Conservation (phyloP, 1,140 invertebrate genomes). For the Brachionus manjavacas region DNA sequence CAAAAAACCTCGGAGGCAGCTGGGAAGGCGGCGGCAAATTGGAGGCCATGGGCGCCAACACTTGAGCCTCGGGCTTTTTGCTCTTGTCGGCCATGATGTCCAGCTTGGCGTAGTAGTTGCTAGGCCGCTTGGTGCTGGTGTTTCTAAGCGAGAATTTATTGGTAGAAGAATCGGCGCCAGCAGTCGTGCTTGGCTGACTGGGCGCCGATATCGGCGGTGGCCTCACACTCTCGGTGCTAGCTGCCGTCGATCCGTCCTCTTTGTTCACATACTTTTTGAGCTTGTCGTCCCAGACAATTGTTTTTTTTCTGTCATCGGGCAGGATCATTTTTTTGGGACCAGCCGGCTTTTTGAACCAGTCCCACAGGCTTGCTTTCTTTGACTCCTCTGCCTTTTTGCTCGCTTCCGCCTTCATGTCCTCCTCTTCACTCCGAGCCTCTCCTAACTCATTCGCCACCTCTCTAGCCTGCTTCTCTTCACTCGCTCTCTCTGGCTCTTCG, state of each 20-base stretch:
- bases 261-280: conserved; percentile 37
- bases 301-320: conserved; percentile 35
- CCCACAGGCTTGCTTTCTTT: not conserved
- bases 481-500: not conserved
- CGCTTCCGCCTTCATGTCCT: not conserved
- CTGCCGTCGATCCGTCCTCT: not conserved
- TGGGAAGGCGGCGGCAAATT: conserved; percentile 38
- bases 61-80: not conserved
- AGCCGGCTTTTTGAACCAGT: conserved; percentile 12
- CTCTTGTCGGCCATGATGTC: conserved; percentile 33
- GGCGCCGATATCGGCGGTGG: not conserved
- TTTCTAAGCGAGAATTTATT: conserved; percentile 39
- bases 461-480: no score
- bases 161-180: not conserved
- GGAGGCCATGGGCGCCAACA: not conserved
- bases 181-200: not conserved
- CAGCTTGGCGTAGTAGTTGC: conserved; percentile 26
- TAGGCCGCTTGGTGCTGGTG: not conserved
- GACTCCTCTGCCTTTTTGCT: not conserved
- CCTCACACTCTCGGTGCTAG: not conserved
- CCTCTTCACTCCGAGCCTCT: not conserved
- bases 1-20: conserved; percentile 35
- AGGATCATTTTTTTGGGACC: conserved; percentile 30
- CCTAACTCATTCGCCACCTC: not conserved
- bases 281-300: conserved; percentile 40